These are phyloP conservation scores for Lepisosteus oculatus DNA, from an alignment of 2,113 vertebrate genomes.

Conservation along the genomic window DNA sequence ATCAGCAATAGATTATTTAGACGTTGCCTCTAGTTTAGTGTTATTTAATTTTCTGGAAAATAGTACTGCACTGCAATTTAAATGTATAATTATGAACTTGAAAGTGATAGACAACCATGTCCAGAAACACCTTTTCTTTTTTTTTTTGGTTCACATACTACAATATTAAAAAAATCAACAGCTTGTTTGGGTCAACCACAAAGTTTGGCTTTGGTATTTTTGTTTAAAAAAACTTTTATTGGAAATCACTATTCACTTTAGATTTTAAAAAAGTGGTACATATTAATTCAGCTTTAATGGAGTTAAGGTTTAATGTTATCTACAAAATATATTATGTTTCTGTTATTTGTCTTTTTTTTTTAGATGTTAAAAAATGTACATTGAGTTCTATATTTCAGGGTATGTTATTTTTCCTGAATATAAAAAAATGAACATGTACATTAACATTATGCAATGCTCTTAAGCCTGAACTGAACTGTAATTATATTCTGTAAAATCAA, in stretches of 20 bases:
- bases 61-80: background rate
- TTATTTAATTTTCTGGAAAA: conserved; percentile 11
- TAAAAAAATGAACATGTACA: no score
- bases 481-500: conserved; percentile 5
- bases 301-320: no score
- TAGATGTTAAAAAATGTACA: no score
- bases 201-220: conserved; percentile 29
- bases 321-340: no score
- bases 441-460: background rate
- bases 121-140: conserved; percentile 18
- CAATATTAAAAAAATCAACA: conserved; percentile 41
- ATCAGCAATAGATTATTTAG: conserved; percentile 12
- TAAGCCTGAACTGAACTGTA: conserved; percentile 32
- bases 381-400: no score
- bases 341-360: no score
- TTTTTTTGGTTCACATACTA: conserved; percentile 25
- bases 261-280: background rate
- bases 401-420: no score
- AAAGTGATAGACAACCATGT: conserved; percentile 14
- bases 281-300: no score
- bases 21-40: conserved; percentile 13
- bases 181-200: conserved; percentile 42
- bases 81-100: conserved; percentile 14
- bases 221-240: conserved; percentile 8
- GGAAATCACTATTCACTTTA: conserved; percentile 14